Base-by-base conservation (phyloP, 1,140 invertebrate species). In the Lethocerus indicus region DNA sequence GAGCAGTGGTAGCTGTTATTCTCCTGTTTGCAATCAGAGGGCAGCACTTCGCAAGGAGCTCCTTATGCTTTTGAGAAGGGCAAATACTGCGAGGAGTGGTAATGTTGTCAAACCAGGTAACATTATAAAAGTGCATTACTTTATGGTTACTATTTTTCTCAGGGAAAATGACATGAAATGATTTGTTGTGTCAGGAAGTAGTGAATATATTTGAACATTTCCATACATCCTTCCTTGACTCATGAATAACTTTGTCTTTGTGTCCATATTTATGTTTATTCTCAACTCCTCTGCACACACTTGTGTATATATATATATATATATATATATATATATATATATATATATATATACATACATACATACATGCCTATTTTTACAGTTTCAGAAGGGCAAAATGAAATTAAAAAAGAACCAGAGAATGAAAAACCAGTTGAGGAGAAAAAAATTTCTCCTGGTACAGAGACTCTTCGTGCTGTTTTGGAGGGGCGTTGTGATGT, bases 11-110 rank as follows among this genome's bases (percentile, higher is more conserved):
- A 77, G 72, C 37, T 87, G 83, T 57, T 87, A 85, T 60, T 87
- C 83, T 4, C 83, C 81, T 9, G 64, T 79, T 20, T 87, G 83
- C 63, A 64, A 83, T 24, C 75, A 79, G 60, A 79, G 79, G 59
- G 71, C 69, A 9, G 69, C 73, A 53, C 63, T 84, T 0, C 73
- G 82, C 43, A 73, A 74, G 53, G 78, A 85, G 56, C 62, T 86
- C 20, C 60, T 85, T 0, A 54, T 68, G 21, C 57, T 84, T 16
- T 58, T 85, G 35, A 71, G 77, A 48, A 78, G 75, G 62, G 79
- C 75, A 2, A 73, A 71, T 32, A 51, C 45, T 12, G 50, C 56
- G 32, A 41, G 52, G 32, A 54, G 40, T 25, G 40, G 41, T 24
- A 54, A 44, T 16, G 20, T 44, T 1, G 13, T 44, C 5, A 16